phyloP scores from a whole-genome alignment of 2,797 vertebrate genomes.

The Megalops cyprinoides region DNA sequence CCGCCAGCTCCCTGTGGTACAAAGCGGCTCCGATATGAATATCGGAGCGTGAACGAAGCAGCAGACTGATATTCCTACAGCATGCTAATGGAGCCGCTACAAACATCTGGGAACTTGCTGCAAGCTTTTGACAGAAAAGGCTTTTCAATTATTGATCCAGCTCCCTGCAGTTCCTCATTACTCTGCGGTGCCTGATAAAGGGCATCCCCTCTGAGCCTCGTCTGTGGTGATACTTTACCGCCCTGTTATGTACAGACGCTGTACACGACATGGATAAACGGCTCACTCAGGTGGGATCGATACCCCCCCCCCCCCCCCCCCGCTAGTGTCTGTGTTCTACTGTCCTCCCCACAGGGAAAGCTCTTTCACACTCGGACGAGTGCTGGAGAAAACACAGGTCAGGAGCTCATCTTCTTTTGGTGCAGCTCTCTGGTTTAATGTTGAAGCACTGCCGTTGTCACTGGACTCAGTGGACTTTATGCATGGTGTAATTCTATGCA shows the following conservation, averaged over 20 bases:
- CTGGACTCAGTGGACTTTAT: too few relatives aligned
- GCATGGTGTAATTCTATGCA: too few relatives aligned
- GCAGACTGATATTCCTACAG: conserved; percentile 29
- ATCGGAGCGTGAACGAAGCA: too few relatives aligned
- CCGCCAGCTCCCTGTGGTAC: conserved; percentile 34
- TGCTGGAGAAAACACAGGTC: too few relatives aligned
- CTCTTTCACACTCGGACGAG: too few relatives aligned
- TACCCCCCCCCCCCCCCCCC: conserved; percentile 65
- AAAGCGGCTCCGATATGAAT: conserved; percentile 34
- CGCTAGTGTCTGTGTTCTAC: too few relatives aligned
- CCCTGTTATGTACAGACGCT: too few relatives aligned
- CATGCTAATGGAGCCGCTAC: conserved; percentile 52
- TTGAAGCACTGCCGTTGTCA: too few relatives aligned
- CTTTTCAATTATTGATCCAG: conserved; percentile 62
- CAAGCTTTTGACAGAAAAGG: conserved; percentile 42
- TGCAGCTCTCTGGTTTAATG: too few relatives aligned
- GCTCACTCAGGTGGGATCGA: conserved; percentile 59
- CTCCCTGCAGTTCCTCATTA: conserved; percentile 57
- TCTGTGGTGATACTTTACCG: conserved; percentile 20
- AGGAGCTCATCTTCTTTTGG: too few relatives aligned
- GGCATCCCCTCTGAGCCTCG: conserved; percentile 42
- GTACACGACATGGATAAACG: conserved; percentile 59
- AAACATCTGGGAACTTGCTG: conserved; percentile 39
- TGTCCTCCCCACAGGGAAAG: too few relatives aligned
- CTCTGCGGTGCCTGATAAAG: conserved; percentile 57